phyloP scores from a whole-genome alignment of 2,113 vertebrate species.

The Aleadryas rufinucha region DNA sequence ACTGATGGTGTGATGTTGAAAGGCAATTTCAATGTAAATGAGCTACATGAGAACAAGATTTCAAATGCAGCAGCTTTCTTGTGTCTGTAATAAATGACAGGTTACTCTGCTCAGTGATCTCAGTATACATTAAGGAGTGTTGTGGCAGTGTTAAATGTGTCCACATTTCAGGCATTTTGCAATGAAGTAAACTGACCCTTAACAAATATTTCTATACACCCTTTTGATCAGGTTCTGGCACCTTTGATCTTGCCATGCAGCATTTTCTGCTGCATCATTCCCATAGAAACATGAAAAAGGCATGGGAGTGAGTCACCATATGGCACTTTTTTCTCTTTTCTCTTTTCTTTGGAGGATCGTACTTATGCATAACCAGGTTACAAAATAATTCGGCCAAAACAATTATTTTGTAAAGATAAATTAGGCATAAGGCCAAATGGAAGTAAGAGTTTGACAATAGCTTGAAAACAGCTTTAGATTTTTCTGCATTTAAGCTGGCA shows the following conservation, averaged over 20 bases:
- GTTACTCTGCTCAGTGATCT: background rate
- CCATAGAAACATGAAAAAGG: background rate
- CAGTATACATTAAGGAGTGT: background rate
- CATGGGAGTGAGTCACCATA: background rate
- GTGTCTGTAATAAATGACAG: background rate
- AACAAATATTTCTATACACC: background rate
- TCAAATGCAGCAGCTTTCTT: background rate
- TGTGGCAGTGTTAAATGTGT: background rate
- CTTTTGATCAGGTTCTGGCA: background rate
- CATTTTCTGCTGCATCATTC: background rate
- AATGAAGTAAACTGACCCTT: background rate
- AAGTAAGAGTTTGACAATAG: background rate
- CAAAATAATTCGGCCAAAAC: background rate
- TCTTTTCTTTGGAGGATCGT: background rate
- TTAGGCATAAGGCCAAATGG: background rate
- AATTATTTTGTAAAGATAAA: background rate
- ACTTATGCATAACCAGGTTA: background rate
- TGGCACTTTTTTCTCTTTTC: background rate
- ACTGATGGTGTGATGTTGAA: background rate
- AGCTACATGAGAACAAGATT: background rate
- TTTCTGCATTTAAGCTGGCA: background rate
- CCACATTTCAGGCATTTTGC: background rate
- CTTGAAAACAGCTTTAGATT: background rate
- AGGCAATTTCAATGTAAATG: slow-evolving; percentile 27
- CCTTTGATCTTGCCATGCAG: background rate